Base-by-base conservation (phyloP, 2,888 invertebrate genomes). In the Drosophila monieri region DNA sequence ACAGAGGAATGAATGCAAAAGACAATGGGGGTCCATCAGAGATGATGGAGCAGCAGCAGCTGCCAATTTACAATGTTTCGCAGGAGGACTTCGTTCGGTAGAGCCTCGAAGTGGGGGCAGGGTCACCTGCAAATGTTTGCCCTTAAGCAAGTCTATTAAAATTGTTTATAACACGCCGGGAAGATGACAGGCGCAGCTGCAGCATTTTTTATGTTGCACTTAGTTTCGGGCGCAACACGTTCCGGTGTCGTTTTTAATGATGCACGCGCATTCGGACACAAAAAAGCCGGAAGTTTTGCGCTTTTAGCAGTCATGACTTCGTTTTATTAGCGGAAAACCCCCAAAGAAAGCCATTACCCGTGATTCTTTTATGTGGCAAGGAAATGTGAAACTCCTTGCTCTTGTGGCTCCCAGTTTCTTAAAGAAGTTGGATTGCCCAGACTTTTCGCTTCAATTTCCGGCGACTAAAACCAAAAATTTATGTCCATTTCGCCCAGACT, bases 131-230 rank as follows among this genome's bases (percentile, higher is more conserved):
- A 62, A 78, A 80, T 84, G 85, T 70, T 84, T 77, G 86, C 72
- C 69, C 88, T 79, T 75, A 77, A 85, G 85, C 85, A 86, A 86
- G 88, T 85, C 88, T 88, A 85, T 85, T 85, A 85, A 85, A 77
- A 86, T 74, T 86, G 87, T 86, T 81, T 84, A 84, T 80, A 80
- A 76, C 60, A 54, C 43, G 35, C 53, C 46, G 61, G 73, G 51
- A 55, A 54, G 69, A 76, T 69, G 73, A 68, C 65, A 59, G 61
- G 32, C 30, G 46, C 81, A 71, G 67, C 67, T 84, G 79, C 69
- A 76, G 56, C 62, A n/a, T 47, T 62, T 74, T 87, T 85, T 74
- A 75, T 77, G 72, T 71, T 77, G 88, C 80, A 74, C 49, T 52
- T 58, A 35, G 15, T 49, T 46, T 59, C 56, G 51, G 15, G 35